These are phyloP conservation scores for Masticophis lateralis DNA, from an alignment of 2,797 vertebrate genomes.

Conservation along the genomic window DNA sequence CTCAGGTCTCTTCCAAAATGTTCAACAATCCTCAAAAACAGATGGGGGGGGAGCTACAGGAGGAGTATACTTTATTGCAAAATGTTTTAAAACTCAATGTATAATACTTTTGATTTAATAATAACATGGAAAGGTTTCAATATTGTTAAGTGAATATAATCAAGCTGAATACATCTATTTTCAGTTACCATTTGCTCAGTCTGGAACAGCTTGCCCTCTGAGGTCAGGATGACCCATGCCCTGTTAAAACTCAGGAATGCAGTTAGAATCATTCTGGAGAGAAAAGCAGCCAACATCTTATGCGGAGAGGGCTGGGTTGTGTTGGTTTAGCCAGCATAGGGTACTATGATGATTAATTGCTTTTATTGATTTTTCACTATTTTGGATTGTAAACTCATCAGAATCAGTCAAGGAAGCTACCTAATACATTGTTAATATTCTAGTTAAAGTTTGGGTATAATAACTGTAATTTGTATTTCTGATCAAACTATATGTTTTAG, in stretches of 20 bases:
- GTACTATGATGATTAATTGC: neutral
- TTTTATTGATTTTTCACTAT: neutral
- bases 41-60: neutral
- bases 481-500: neutral
- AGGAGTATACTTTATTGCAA: neutral
- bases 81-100: constrained; percentile 37
- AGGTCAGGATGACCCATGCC: neutral
- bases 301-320: neutral
- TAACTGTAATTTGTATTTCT: neutral
- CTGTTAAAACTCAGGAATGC: neutral
- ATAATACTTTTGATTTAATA: constrained; percentile 33
- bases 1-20: neutral
- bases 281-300: neutral
- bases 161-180: neutral
- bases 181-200: neutral
- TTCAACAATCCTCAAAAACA: neutral
- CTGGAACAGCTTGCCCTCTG: neutral
- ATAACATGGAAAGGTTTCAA: neutral
- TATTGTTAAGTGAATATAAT: neutral
- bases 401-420: neutral
- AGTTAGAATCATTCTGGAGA: neutral
- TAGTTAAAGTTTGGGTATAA: neutral
- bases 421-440: neutral
- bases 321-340: neutral
- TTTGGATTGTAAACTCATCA: neutral